These are phyloP conservation scores for Cololabis saira DNA, from an alignment of 2,113 vertebrate genomes.

Conservation along the genomic window DNA sequence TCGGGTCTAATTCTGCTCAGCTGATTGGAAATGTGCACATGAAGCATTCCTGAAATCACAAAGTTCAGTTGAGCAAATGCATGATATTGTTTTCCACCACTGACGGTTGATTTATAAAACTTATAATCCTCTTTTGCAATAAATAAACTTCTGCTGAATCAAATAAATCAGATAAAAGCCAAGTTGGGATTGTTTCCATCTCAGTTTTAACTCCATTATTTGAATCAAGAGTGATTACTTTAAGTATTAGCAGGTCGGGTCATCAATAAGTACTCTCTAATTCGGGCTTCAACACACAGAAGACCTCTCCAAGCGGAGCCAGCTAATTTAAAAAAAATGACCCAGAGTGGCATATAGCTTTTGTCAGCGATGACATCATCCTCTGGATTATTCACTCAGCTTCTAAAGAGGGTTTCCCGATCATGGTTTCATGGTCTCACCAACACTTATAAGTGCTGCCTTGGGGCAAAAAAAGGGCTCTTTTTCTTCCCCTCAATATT, in stretches of 20 bases:
- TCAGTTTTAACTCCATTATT: too few relatives aligned
- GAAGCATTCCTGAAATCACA: too few relatives aligned
- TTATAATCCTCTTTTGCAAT: too few relatives aligned
- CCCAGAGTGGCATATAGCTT: constrained; percentile 61
- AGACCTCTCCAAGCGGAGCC: constrained; percentile 50
- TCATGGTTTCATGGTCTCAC: constrained; percentile 30
- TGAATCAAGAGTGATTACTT: too few relatives aligned
- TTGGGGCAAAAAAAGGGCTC: constrained; percentile 21
- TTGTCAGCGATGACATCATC: constrained; percentile 67
- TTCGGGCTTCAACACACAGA: constrained; percentile 41
- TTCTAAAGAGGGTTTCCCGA: constrained; percentile 49
- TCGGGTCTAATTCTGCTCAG: constrained; percentile 26
- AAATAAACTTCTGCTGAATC: too few relatives aligned
- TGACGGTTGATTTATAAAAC: too few relatives aligned
- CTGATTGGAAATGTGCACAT: constrained; percentile 15
- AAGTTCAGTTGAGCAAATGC: not conserved
- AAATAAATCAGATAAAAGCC: too few relatives aligned
- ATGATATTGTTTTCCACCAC: too few relatives aligned
- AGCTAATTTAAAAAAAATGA: constrained; percentile 74
- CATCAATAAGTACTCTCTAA: constrained; percentile 60
- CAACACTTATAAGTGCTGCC: constrained; percentile 42
- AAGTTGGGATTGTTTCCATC: too few relatives aligned
- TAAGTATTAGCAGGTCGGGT: constrained; percentile 9
- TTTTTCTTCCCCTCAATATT: not conserved
- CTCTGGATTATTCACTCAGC: constrained; percentile 52